Base-by-base conservation (phyloP, 2,113 vertebrate species). In the Pantherophis guttatus region DNA sequence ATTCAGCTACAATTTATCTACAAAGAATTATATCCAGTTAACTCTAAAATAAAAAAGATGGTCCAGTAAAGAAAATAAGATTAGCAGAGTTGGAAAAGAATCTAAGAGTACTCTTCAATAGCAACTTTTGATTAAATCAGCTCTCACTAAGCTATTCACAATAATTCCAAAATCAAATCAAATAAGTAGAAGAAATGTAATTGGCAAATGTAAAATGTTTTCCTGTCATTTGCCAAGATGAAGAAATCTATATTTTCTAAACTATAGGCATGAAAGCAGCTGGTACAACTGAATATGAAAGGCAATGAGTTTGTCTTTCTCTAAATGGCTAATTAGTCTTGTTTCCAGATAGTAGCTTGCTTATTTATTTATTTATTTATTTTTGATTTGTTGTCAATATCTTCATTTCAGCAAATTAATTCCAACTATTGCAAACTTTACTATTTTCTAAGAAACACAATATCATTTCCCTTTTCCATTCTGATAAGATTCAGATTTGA, bases 11-110 rank as follows among this genome's bases (percentile, higher is more conserved):
- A 96, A 96, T 96, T 96, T 96, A 94, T 94, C 96, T 96, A 97
- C 93, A 96, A 96, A 97, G 97, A 97, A 91, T 96, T 95, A 96
- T 97, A 95, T 90, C 94, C 94, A 44, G 95, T 93, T 95, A 39
- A 17, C 24, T 65, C 94, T 96, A 93, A 91, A 97, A 96, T 89
- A 97, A 94, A 97, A 97, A 98, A 97, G 96, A 91, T 95, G 96
- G 97, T 97, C 98, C 97, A 98, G 96, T 96, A 98, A 97, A 98
- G 97, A 98, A 98, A 98, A 97, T 97, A 97, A 96, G 97, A 96
- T 97, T 97, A 98, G 48, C 50, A 39, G 44, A 50, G 4, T 3
- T 75, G 39, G 96, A 93, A 93, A 97, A 97, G 97, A 97, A 97
- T 94, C 94, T 95, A 97, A 97, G 97, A 96, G 97, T 96, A 95